Conservation (phyloP, 1,140 invertebrate genomes). For the Colletes latitarsis region DNA sequence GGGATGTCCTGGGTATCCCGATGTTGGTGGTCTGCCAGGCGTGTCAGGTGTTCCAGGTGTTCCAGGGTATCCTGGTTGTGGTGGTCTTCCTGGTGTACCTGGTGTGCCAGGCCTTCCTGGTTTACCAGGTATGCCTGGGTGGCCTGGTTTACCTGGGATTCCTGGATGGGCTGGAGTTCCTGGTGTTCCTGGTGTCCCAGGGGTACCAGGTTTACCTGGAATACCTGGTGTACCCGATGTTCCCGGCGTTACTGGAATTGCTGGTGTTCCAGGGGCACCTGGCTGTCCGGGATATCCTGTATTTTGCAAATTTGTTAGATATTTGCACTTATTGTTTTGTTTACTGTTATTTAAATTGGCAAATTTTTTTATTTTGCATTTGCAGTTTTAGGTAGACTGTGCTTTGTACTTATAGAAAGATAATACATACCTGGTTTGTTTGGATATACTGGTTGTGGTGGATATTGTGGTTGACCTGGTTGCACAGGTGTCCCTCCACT, state of each 20-base stretch:
- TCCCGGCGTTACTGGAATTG: conserved; percentile 66
- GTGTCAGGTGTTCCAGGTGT: conserved; percentile 68
- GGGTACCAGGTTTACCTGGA: conserved; percentile 35
- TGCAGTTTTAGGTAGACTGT: no score
- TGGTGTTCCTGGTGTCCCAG: conserved; percentile 12
- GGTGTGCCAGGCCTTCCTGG: conserved; percentile 13
- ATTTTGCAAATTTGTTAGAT: no score
- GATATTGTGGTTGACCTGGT: not conserved
- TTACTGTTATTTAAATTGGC: no score
- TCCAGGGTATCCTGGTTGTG: conserved; percentile 30
- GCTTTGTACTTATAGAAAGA: no score
- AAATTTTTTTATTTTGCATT: no score
- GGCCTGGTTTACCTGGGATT: conserved; percentile 70
- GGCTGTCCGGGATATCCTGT: conserved; percentile 35
- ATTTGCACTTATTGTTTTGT: no score
- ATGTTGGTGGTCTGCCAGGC: not conserved
- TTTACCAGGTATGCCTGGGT: conserved; percentile 55
- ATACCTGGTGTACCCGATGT: not conserved
- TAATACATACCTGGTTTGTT: conserved; percentile 34
- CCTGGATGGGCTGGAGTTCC: conserved; percentile 16
- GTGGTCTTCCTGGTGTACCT: conserved; percentile 72
- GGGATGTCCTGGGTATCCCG: conserved; percentile 3
- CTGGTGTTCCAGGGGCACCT: conserved; percentile 59
- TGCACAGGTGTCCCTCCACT: not conserved
- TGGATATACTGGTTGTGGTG: not conserved